Conservation (phyloP, 2,888 invertebrate genomes). For the Neoaliturus tenellus region DNA sequence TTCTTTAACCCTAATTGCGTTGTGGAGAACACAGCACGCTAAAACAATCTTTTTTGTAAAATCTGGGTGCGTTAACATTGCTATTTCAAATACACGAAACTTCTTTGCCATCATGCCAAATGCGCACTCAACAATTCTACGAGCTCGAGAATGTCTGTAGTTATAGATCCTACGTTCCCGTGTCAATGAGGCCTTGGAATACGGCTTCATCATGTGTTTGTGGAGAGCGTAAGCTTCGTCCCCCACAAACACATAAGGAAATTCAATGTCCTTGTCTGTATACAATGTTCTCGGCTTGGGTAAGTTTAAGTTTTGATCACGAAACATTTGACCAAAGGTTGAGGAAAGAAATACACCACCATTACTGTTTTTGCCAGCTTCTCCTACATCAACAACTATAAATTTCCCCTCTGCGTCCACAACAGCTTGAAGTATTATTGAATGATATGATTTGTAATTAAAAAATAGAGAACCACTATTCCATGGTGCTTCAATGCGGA, state of each 20-base stretch:
- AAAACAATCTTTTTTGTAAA: slow-evolving; percentile 31
- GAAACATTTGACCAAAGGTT: neutral
- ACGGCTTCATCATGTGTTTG: too few species aligned
- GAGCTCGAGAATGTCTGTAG: too few species aligned
- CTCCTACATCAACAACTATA: slow-evolving; percentile 3
- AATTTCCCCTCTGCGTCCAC: neutral
- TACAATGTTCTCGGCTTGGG: too few species aligned
- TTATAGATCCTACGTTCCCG: too few species aligned
- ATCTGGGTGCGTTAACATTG: slow-evolving; percentile 38
- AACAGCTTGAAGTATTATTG: neutral
- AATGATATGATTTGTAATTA: neutral
- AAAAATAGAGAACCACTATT: neutral
- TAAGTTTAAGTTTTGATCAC: neutral
- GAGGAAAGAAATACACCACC: neutral
- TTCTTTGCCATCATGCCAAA: neutral
- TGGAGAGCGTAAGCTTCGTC: too few species aligned
- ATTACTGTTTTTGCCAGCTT: neutral
- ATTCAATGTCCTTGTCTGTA: too few species aligned
- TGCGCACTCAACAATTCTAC: too few species aligned
- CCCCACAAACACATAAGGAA: too few species aligned
- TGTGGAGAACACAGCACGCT: slow-evolving; percentile 52
- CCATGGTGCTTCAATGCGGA: neutral
- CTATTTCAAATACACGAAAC: slow-evolving; percentile 3
- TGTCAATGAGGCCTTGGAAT: too few species aligned
- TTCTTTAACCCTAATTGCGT: slow-evolving; percentile 35